Percentiles rank a stretch among this genome's conserved stretches.
Conservation (phyloP, 2,797 vertebrate genomes). For the Babyrousa celebensis region DNA sequence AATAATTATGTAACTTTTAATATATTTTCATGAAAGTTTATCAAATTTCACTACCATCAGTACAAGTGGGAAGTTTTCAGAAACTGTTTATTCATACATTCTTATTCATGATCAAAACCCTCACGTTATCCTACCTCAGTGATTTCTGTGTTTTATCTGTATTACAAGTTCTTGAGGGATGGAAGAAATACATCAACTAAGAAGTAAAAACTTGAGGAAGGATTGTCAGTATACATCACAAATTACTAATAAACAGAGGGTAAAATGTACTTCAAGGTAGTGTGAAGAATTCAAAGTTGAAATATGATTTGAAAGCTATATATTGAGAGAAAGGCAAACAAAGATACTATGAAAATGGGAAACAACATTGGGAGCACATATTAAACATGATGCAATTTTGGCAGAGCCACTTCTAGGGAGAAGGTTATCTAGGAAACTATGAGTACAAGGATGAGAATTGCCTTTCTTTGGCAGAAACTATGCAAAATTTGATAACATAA, state of each 20-base stretch:
- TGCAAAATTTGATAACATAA: neutral
- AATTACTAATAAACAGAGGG: neutral
- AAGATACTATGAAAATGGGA: neutral
- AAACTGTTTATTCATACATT: slow-evolving; percentile 54
- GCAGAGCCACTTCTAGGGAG: neutral
- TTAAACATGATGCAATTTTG: neutral
- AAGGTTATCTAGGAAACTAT: neutral
- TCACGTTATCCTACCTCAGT: neutral
- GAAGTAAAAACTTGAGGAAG: neutral
- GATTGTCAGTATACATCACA: neutral
- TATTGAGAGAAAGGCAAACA: neutral
- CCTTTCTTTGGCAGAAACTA: slow-evolving; percentile 6
- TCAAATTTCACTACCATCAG: slow-evolving; percentile 3
- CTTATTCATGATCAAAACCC: neutral
- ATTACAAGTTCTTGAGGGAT: slow-evolving; percentile 21
- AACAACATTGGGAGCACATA: neutral
- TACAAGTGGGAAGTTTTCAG: slow-evolving; percentile 14
- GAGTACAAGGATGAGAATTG: neutral
- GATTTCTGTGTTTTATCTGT: slow-evolving; percentile 11
- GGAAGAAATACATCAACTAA: neutral
- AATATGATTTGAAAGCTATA: neutral
- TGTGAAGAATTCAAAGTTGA: slow-evolving; percentile 46
- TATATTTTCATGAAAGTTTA: slow-evolving; percentile 46
- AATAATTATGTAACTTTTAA: slow-evolving; percentile 15
- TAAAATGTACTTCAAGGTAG: neutral